Base-by-base conservation (phyloP, 1,140 invertebrate genomes). In the Sarcophaga bullata region DNA sequence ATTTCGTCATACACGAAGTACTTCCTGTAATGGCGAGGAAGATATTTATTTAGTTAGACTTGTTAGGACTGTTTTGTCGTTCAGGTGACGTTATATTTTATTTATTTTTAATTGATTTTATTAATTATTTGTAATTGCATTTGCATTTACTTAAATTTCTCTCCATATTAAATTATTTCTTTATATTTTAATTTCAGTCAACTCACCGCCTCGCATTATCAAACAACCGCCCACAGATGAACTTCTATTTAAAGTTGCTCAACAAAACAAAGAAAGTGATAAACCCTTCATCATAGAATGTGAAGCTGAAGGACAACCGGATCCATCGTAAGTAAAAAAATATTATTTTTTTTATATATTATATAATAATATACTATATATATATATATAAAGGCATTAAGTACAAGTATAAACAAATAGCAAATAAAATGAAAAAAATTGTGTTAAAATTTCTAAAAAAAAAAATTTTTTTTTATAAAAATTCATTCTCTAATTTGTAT, bases 201-300 rank as follows among this genome's bases (percentile, higher is more conserved):
- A 95, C 90, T 96, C 95, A 81, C 95, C 97, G 85, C 95, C 97
- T 81, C 91, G 94, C 89, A 98, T 98, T 88, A 94, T 95, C 68
- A 98, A 97, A 91, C 96, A 98, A 91, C 97, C 97, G 48, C 95
- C 96, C 52, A 94, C 95, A 80, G 96, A 97, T 88, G 96, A 98
- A 91, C 92, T 96, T 84, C 92, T 98, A 68, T 98, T 97, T 91
- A 96, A 98, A 93, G 97, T 98, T 81, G 95, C 95, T 68, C 93
- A 94, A 87, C 93, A 93, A 84, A 91, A 92, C 62, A 95, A 94
- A 85, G 96, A 98, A 92, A 96, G 95, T 90, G 96, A 98, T 89
- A 97, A 97, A 91, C 97, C 97, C 73, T 98, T 98, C 91, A 94
- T 97, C 84, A 97, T 98, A 84, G 97, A 98, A 91, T 98, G 97